Evolutionary conservation across 2,888 invertebrate species (phyloP).

Genomic region (Tuta absoluta): DNA sequence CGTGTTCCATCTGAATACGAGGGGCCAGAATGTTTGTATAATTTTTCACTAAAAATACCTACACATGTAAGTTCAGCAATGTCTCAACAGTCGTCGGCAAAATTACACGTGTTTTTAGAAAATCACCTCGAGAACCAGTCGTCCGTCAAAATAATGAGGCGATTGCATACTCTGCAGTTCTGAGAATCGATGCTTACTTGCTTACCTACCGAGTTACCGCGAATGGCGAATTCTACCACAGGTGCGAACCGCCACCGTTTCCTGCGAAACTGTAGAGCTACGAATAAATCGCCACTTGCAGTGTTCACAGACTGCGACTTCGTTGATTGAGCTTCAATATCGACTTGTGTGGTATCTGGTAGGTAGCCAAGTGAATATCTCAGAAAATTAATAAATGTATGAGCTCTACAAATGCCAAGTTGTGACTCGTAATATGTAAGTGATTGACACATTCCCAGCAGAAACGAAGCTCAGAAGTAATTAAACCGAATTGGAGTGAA

Average conservation of each 20-base stretch:
- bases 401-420: constrained; percentile 6
- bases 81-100: background rate
- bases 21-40: background rate
- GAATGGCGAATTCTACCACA: constrained; percentile 32
- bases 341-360: constrained; percentile 20
- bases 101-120: constrained; percentile 23
- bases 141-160: constrained; percentile 36
- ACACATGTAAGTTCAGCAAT: background rate
- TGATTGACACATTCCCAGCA: constrained; percentile 20
- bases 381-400: constrained; percentile 13
- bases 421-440: background rate
- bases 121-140: constrained; percentile 28
- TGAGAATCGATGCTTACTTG: constrained; percentile 34
- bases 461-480: background rate
- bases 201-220: constrained; percentile 19
- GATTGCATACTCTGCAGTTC: constrained; percentile 38
- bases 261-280: constrained; percentile 13
- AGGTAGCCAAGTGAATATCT: background rate
- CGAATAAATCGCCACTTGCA: constrained; percentile 11
- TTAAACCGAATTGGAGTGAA: constrained; percentile 1
- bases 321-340: background rate
- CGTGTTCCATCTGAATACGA: background rate
- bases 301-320: background rate
- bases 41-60: background rate
- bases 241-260: constrained; percentile 7